Evolutionary conservation across 2,797 vertebrate genomes (phyloP).

Genomic region (Sebastes flavidus): DNA sequence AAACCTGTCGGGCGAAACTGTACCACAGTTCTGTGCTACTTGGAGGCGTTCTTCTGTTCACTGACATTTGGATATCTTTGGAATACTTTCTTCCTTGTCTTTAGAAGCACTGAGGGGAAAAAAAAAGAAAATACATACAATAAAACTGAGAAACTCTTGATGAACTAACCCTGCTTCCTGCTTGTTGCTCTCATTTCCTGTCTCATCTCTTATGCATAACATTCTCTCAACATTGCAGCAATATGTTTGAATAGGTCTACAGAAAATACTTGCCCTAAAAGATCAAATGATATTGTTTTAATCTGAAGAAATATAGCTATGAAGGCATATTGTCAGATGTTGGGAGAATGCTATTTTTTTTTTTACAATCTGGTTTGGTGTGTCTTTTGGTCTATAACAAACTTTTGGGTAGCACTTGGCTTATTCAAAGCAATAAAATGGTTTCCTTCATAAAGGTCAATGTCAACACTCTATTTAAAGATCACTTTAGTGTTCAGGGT

Average conservation of each 20-base stretch:
- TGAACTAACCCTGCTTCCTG: conserved; percentile 80
- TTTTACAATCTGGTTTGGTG: conserved; percentile 16
- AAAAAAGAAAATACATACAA: conserved; percentile 72
- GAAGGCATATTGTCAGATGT: conserved; percentile 25
- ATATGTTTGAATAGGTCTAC: neutral
- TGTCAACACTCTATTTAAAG: neutral
- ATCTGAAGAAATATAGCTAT: neutral
- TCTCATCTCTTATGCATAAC: conserved; percentile 36
- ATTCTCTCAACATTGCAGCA: conserved; percentile 55
- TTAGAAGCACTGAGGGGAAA: conserved; percentile 82
- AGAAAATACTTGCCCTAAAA: neutral
- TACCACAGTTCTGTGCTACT: conserved; percentile 65
- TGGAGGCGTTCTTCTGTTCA: conserved; percentile 73
- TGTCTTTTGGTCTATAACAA: conserved; percentile 24
- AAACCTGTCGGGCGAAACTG: conserved; percentile 68
- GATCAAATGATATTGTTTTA: neutral
- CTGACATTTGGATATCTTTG: conserved; percentile 79
- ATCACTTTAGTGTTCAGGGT: neutral
- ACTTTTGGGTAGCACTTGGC: conserved; percentile 30
- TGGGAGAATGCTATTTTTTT: conserved; percentile 57
- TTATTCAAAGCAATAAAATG: conserved; percentile 54
- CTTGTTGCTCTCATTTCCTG: conserved; percentile 65
- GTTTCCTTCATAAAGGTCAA: neutral
- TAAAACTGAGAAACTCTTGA: conserved; percentile 85
- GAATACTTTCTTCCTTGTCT: conserved; percentile 83